A percentile compares a stretch with the other conserved stretches of the same genome.
phyloP scores from a whole-genome alignment of 1,140 invertebrate genomes.

The Lasaia peninsularis region DNA sequence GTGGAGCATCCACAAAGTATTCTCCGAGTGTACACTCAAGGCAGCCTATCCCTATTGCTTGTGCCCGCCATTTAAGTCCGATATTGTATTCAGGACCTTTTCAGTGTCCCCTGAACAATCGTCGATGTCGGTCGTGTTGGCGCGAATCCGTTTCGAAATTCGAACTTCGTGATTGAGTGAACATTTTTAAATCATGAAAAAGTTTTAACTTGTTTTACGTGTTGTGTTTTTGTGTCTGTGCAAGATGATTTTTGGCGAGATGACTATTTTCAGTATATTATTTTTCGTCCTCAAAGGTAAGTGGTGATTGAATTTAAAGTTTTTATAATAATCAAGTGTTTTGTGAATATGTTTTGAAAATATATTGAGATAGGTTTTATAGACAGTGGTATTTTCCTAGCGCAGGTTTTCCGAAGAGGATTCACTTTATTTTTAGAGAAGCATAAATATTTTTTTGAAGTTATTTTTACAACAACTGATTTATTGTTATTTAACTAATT shows the following conservation, averaged over 20 bases:
- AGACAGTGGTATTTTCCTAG: no score
- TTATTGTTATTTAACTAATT: no score
- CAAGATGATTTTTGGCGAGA: background rate
- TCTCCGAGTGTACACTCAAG: constrained; percentile 7
- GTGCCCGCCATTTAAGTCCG: constrained; percentile 7
- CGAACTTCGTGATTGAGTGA: background rate
- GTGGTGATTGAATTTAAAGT: background rate
- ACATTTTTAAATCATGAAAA: constrained; percentile 1
- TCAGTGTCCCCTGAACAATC: constrained; percentile 8
- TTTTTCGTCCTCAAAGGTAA: background rate
- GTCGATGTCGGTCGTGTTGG: background rate
- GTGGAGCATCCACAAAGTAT: background rate
- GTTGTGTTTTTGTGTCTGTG: constrained; percentile 4
- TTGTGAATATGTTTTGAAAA: no score
- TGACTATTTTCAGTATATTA: background rate
- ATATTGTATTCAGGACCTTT: constrained; percentile 12
- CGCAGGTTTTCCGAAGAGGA: no score
- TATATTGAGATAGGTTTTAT: no score
- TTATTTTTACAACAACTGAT: no score
- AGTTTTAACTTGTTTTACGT: constrained; percentile 1
- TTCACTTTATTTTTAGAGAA: no score
- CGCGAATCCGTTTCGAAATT: background rate
- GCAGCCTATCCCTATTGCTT: constrained; percentile 9
- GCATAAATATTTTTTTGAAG: no score
- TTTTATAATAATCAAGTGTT: no score